phyloP scores from a whole-genome alignment of 2,888 invertebrate genomes.

The Drosophila mimetica region DNA sequence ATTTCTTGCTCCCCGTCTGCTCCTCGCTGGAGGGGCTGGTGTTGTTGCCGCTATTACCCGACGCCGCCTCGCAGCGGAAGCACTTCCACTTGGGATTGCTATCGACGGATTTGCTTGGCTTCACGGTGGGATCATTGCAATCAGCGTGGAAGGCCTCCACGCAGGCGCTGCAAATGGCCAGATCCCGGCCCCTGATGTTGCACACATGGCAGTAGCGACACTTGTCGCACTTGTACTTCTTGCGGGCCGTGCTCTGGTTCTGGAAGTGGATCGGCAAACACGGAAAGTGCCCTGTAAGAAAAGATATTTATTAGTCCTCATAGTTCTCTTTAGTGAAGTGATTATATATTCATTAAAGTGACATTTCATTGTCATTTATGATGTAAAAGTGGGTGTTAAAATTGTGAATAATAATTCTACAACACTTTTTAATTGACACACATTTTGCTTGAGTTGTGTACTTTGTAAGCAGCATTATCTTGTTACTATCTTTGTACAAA shows the following conservation, averaged over 20 bases:
- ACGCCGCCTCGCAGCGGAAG: constrained; percentile 86
- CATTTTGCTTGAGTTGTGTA: neutral
- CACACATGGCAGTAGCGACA: constrained; percentile 91
- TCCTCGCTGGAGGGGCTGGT: neutral
- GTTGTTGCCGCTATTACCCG: constrained; percentile 11
- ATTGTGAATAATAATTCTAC: too few relatives aligned
- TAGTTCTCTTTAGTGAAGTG: too few relatives aligned
- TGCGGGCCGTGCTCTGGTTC: constrained; percentile 70
- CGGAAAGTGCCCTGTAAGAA: constrained; percentile 78
- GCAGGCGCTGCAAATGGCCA: constrained; percentile 93
- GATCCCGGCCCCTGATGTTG: constrained; percentile 86
- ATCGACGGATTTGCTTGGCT: constrained; percentile 85
- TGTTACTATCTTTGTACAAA: neutral
- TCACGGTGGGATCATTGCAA: constrained; percentile 90
- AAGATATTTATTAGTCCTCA: neutral
- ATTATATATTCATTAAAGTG: too few relatives aligned
- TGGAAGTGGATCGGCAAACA: constrained; percentile 75
- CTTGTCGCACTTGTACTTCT: constrained; percentile 93
- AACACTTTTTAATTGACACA: neutral
- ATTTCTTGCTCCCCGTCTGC: constrained; percentile 3
- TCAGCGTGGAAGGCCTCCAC: constrained; percentile 93
- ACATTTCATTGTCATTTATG: too few relatives aligned
- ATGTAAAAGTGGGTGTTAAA: too few relatives aligned
- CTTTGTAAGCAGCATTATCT: neutral
- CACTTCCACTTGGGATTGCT: constrained; percentile 88